Conservation (phyloP, 2,888 invertebrate species). For the Galerucella calmariensis region DNA sequence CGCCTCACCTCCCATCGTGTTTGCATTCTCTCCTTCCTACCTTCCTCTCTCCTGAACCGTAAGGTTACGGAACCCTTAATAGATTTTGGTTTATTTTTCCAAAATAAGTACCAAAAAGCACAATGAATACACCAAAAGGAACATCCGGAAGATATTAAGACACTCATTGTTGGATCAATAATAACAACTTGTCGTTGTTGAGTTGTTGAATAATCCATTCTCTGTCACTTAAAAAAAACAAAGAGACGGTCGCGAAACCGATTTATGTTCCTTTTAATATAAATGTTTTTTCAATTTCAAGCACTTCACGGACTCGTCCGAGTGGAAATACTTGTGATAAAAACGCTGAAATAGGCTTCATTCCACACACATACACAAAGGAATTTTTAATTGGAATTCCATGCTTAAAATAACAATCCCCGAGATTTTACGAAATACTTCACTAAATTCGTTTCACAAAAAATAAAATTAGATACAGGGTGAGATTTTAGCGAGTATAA, state of each 20-base stretch:
- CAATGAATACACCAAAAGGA: no score
- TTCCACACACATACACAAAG: constrained; percentile 20
- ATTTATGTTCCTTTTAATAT: constrained; percentile 29
- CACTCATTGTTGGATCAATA: constrained; percentile 7
- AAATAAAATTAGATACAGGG: background rate
- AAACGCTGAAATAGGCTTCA: constrained; percentile 21
- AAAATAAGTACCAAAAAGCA: no score
- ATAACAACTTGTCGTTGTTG: constrained; percentile 12
- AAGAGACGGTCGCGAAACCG: constrained; percentile 17
- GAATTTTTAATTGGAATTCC: constrained; percentile 23
- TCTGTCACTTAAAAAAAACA: background rate
- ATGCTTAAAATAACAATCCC: constrained; percentile 9
- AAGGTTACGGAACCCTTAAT: no score
- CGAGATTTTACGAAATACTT: background rate
- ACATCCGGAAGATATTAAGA: no score
- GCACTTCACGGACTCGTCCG: constrained; percentile 15
- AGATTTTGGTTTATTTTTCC: no score
- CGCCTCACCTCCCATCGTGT: no score
- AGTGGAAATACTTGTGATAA: constrained; percentile 30
- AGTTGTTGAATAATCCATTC: constrained; percentile 2
- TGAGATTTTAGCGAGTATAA: no score
- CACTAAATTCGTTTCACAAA: background rate
- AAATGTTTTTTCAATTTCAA: constrained; percentile 24
- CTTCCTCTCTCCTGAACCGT: no score
- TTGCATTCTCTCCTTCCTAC: no score